Conservation (phyloP, 23 tunicate species). For the Oikopleura vanhoeffeni region DNA sequence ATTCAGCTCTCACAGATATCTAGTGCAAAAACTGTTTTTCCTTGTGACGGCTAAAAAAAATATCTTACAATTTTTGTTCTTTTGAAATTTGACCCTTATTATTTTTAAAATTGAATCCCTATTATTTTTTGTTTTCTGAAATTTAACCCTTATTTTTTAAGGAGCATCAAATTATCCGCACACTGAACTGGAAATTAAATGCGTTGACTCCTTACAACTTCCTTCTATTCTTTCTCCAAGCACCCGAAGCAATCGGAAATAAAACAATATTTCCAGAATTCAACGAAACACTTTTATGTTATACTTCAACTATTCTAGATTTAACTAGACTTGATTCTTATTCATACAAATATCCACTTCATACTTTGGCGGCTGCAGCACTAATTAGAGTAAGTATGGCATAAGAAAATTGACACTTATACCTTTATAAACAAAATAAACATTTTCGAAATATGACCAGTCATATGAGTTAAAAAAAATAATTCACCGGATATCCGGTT, state of each 20-base stretch:
- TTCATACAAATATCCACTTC: neutral
- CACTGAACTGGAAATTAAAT: neutral
- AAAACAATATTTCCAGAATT: neutral
- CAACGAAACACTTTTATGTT: neutral
- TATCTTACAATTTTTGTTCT: too few relatives aligned
- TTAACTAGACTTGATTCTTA: neutral
- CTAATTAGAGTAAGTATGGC: neutral
- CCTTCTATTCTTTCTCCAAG: neutral
- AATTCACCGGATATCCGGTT: too few relatives aligned
- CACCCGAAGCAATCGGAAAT: neutral
- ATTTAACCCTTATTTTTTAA: neutral
- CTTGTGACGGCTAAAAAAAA: too few relatives aligned
- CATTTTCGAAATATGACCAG: too few relatives aligned
- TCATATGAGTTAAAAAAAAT: neutral
- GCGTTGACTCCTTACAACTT: neutral
- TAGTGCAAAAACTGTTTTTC: too few relatives aligned
- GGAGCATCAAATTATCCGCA: neutral
- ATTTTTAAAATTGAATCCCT: too few relatives aligned
- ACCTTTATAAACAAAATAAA: too few relatives aligned
- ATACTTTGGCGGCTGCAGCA: neutral
- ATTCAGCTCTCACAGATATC: too few relatives aligned
- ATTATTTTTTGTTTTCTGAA: too few relatives aligned
- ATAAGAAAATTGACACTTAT: too few relatives aligned
- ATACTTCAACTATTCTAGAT: neutral
- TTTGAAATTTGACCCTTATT: too few relatives aligned